phyloP scores from a whole-genome alignment of 2,797 vertebrate genomes.

The Poecilia velifera region DNA sequence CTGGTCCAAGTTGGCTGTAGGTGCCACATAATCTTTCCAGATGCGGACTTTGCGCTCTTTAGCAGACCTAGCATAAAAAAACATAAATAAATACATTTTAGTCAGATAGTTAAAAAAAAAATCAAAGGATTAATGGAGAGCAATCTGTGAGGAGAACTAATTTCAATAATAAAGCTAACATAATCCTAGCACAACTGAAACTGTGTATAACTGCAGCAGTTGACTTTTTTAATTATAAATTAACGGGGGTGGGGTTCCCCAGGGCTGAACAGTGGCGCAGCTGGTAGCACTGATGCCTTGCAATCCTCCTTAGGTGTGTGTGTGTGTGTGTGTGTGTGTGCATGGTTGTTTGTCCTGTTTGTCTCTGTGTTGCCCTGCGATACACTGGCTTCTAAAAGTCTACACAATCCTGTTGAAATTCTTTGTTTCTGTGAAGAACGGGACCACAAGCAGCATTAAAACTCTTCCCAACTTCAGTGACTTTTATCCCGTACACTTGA shows the following conservation, averaged over 20 bases:
- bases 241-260: no score
- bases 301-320: no score
- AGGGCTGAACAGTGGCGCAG: no score
- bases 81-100: constrained; percentile 3
- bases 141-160: constrained; percentile 25
- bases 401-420: not conserved
- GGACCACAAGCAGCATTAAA: not conserved
- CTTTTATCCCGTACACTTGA: not conserved
- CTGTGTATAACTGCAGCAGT: not conserved
- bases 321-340: no score
- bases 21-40: constrained; percentile 98
- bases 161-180: not conserved
- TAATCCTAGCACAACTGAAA: not conserved
- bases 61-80: constrained; percentile 83
- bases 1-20: constrained; percentile 95
- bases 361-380: no score
- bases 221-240: not conserved
- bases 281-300: no score
- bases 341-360: no score
- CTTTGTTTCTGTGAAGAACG: not conserved
- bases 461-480: not conserved
- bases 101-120: constrained; percentile 6
- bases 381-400: not conserved
- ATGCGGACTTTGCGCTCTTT: constrained; percentile 95
- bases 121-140: constrained; percentile 16